These are phyloP conservation scores for Onthophagus sagittarius DNA, from an alignment of 2,888 invertebrate species.

Conservation along the genomic window DNA sequence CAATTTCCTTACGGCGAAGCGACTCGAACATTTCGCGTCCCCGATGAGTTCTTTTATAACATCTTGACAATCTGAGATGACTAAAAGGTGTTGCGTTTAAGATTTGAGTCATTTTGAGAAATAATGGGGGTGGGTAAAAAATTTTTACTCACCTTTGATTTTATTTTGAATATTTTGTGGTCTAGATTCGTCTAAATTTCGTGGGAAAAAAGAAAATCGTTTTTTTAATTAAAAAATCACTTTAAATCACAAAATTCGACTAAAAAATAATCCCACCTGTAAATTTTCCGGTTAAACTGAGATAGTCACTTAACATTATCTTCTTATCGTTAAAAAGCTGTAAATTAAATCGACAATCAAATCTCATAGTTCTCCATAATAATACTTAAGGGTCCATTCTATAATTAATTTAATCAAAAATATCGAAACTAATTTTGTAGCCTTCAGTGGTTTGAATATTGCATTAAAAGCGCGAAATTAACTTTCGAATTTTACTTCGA, in stretches of 20 bases:
- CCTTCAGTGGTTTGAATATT: too few relatives aligned
- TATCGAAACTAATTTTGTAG: too few relatives aligned
- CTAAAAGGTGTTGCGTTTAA: slow-evolving; percentile 44
- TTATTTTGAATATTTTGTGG: slow-evolving; percentile 43
- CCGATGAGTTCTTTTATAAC: slow-evolving; percentile 41
- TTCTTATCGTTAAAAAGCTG: slow-evolving; percentile 47
- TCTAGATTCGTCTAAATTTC: slow-evolving; percentile 34
- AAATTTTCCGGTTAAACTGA: slow-evolving; percentile 43
- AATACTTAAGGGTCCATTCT: too few relatives aligned
- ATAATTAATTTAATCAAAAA: too few relatives aligned
- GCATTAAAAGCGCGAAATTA: too few relatives aligned
- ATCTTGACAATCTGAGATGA: slow-evolving; percentile 47
- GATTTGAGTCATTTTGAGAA: too few relatives aligned
- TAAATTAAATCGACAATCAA: slow-evolving; percentile 31
- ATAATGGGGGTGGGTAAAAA: too few relatives aligned
- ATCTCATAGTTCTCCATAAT: too few relatives aligned
- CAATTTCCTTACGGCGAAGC: slow-evolving; percentile 34
- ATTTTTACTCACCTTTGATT: slow-evolving; percentile 45
- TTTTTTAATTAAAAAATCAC: slow-evolving; percentile 9
- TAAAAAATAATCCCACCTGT: slow-evolving; percentile 38
- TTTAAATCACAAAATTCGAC: slow-evolving; percentile 9
- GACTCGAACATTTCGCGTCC: slow-evolving; percentile 37
- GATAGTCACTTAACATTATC: slow-evolving; percentile 45
- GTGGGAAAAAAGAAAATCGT: slow-evolving; percentile 32
- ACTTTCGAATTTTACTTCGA: too few relatives aligned